These are phyloP conservation scores for Hofmannophila pseudospretella DNA, from an alignment of 2,888 invertebrate species.

Conservation along the genomic window DNA sequence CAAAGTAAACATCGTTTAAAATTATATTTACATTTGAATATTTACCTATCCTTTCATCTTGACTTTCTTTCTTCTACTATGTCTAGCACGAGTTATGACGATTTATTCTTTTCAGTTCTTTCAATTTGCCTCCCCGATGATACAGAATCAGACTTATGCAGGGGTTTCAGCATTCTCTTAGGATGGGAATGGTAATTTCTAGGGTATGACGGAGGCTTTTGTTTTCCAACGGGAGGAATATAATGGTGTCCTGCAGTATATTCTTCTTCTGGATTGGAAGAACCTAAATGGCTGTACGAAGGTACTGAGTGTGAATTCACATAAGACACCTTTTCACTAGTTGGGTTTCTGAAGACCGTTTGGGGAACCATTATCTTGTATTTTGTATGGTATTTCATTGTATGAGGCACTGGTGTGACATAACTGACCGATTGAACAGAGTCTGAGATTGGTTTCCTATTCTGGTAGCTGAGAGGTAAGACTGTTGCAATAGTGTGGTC, in stretches of 20 bases:
- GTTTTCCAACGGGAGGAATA: constrained; percentile 41
- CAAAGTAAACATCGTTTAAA: too few relatives aligned
- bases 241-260: constrained; percentile 45
- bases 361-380: constrained; percentile 68
- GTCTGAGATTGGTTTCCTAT: constrained; percentile 30
- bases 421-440: constrained; percentile 59
- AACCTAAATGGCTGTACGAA: constrained; percentile 33
- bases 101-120: constrained; percentile 40
- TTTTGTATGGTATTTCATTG: constrained; percentile 56
- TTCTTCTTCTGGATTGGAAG: constrained; percentile 43
- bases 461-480: constrained; percentile 50
- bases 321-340: constrained; percentile 56
- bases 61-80: constrained; percentile 1
- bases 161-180: constrained; percentile 55
- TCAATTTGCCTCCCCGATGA: constrained; percentile 34
- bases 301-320: constrained; percentile 59
- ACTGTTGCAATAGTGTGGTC: constrained; percentile 78
- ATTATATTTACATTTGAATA: constrained; percentile 34
- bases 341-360: constrained; percentile 47
- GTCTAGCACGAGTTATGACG: constrained; percentile 26
- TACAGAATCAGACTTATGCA: constrained; percentile 33
- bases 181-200: constrained; percentile 62
- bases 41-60: constrained; percentile 3
- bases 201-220: constrained; percentile 48
- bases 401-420: constrained; percentile 59